Conservation (phyloP, 1,140 invertebrate genomes). For the Macrostomum lignano region DNA sequence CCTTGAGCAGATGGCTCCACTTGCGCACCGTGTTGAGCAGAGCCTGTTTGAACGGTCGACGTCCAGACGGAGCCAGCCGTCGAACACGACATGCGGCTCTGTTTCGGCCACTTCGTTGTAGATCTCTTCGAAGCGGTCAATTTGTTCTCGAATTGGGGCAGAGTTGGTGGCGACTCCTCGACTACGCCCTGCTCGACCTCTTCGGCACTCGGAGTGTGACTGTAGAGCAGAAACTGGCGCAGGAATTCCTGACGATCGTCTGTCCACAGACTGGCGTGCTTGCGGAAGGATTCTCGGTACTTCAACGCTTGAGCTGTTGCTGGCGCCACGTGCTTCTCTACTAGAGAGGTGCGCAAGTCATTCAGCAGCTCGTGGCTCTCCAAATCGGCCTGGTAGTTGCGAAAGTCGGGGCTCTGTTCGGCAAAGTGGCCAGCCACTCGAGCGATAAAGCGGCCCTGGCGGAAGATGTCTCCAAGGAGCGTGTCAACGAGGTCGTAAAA, state of each 20-base stretch:
- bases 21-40: constrained; percentile 35
- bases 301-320: constrained; percentile 26
- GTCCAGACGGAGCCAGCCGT: constrained; percentile 67
- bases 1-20: constrained; percentile 80
- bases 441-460: constrained; percentile 46
- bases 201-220: constrained; percentile 47
- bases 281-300: constrained; percentile 24
- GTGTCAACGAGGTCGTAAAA: constrained; percentile 45
- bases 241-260: constrained; percentile 57
- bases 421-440: constrained; percentile 33
- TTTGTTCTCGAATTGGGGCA: constrained; percentile 64
- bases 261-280: constrained; percentile 51
- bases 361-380: constrained; percentile 12
- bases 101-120: constrained; percentile 42
- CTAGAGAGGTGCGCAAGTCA: constrained; percentile 25
- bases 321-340: constrained; percentile 23
- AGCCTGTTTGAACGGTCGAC: constrained; percentile 31
- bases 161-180: constrained; percentile 39
- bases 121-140: constrained; percentile 59
- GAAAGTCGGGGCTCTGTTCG: constrained; percentile 21
- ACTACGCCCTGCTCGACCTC: constrained; percentile 46
- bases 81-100: constrained; percentile 39
- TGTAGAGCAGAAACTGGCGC: constrained; percentile 62
- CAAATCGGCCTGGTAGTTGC: no score
- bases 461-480: constrained; percentile 49